phyloP scores from a whole-genome alignment of 2,797 vertebrate species.

The Rhinella marina region DNA sequence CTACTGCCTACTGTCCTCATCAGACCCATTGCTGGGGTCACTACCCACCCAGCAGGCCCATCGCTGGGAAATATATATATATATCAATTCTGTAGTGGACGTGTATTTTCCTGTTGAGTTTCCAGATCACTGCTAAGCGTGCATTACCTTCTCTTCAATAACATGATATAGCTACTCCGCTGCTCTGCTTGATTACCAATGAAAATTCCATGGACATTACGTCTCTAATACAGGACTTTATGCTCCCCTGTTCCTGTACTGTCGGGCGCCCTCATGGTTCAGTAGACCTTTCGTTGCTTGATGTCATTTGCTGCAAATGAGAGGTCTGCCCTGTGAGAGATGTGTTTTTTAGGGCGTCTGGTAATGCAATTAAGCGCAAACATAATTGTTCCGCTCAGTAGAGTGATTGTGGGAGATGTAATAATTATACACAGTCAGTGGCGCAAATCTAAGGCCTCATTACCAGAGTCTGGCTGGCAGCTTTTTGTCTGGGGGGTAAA shows the following conservation, averaged over 20 bases:
- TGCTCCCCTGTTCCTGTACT: background rate
- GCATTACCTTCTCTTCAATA: background rate
- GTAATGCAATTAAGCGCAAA: slow-evolving; percentile 50
- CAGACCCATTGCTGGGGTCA: no score
- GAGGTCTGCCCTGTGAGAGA: slow-evolving; percentile 29
- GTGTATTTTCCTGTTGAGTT: background rate
- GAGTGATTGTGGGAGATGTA: slow-evolving; percentile 36
- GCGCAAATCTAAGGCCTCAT: slow-evolving; percentile 51
- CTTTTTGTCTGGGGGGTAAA: slow-evolving; percentile 32
- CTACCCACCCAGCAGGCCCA: no score
- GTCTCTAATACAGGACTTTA: background rate
- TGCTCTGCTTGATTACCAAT: slow-evolving; percentile 19
- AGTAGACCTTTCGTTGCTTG: slow-evolving; percentile 3
- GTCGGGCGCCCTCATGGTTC: background rate
- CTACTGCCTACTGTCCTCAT: no score
- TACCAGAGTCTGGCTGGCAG: slow-evolving; percentile 40
- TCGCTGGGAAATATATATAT: no score
- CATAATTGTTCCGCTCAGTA: slow-evolving; percentile 40
- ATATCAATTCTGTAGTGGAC: background rate
- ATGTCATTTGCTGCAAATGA: slow-evolving; percentile 14
- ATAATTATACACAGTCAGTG: slow-evolving; percentile 53
- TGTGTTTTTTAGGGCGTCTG: slow-evolving; percentile 44
- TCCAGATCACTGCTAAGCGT: background rate
- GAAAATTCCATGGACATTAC: background rate
- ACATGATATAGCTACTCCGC: background rate